Evolutionary conservation across 2,888 invertebrate genomes (phyloP).

Genomic region (Lycocerus yunnanus): DNA sequence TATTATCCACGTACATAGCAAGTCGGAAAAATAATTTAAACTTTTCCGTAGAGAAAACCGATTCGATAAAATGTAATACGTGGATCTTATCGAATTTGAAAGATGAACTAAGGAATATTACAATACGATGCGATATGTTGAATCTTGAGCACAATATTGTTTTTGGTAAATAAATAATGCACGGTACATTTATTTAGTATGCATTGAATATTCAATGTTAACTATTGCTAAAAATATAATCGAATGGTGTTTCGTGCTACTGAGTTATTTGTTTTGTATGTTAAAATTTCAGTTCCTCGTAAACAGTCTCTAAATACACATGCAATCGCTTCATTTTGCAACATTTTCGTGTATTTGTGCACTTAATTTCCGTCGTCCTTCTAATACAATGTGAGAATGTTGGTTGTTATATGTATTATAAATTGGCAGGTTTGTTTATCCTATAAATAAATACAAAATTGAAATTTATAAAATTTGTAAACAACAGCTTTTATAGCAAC

Average conservation of each 20-base stretch:
- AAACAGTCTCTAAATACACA: conserved; percentile 29
- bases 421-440: conserved; percentile 26
- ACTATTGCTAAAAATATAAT: conserved; percentile 29
- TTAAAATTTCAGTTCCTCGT: conserved; percentile 31
- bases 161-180: conserved; percentile 25
- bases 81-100: background rate
- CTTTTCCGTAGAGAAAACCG: background rate
- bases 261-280: conserved; percentile 31
- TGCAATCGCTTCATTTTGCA: conserved; percentile 26
- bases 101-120: background rate
- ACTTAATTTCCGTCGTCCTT: conserved; percentile 27
- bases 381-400: conserved; percentile 23
- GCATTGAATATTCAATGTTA: conserved; percentile 19
- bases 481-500: conserved; percentile 2
- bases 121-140: background rate
- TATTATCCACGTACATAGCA: background rate
- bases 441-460: conserved; percentile 17
- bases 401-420: conserved; percentile 3
- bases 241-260: conserved; percentile 22
- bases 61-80: background rate
- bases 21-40: background rate
- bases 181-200: conserved; percentile 22
- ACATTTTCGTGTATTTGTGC: conserved; percentile 28
- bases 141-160: conserved; percentile 14
- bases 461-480: background rate